Evolutionary conservation across 2,888 invertebrate genomes (phyloP), one percentile per base, ranked within the genome.

Genomic region (Synergus laeviventris): DNA sequence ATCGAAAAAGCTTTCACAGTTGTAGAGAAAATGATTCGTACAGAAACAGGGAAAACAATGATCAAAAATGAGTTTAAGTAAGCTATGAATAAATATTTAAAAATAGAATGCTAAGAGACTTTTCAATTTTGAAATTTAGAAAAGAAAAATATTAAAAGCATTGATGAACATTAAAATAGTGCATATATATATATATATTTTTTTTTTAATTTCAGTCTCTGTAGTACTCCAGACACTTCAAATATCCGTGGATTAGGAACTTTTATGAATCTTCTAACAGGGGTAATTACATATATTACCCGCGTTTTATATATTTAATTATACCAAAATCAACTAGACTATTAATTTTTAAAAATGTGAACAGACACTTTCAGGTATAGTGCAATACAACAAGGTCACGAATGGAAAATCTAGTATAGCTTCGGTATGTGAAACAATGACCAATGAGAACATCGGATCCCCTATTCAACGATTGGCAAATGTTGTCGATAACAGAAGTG

Each of bases 21-120:
- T 54, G 81, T 93, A 0, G 87, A 89, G 9, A 81, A 84, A 2
- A 79, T 91, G 21, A 81, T 93, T 24, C 60, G 76, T 1, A 86
- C 89, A 0, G 39, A 84, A 1, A 80, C 77, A 0, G 92, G 92
- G 0, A 84, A 91, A 0, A 80, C 86, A 0, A 86, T 84, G 1
- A 84, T 93, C 1, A 91, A 92, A 0, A 78, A 84, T 18, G 81
- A 91, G 81, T 93, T 93, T 86, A 91, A 91, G 93, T 93, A 83
- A 87, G 88, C 81, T 62, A 11, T 8, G 3, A 38, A 31, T 21
- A 45, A 2, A 31, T 18, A 2, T 0, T n/a, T 73, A 18, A 11
- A 1, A 2, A 56, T 12, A 21, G 12, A 56, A 21, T 21, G n/a
- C 81, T 62, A 2, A 7, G 1, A 24, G 9, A 60, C 12, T 31